Percentiles rank a stretch among this genome's conserved stretches.
Evolutionary conservation across 2,113 vertebrate genomes (phyloP).

Genomic region (Salvelinus alpinus): DNA sequence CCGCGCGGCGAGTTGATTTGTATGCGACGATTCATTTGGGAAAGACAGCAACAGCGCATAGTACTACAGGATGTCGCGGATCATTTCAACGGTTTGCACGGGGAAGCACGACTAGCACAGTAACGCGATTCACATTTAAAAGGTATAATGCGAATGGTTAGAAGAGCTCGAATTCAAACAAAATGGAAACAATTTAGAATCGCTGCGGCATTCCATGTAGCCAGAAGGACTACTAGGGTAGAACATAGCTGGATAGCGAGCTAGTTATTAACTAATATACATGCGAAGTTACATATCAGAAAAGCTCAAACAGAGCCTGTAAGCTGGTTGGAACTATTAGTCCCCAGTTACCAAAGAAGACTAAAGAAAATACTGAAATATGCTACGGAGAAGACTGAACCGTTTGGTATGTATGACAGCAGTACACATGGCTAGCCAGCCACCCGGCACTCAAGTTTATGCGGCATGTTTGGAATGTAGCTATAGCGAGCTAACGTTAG

Average conservation of each 20-base stretch:
- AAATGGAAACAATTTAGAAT: conserved; percentile 74
- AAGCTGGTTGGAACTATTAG: conserved; percentile 55
- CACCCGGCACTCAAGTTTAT: neutral
- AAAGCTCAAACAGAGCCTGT: conserved; percentile 54
- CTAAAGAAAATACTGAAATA: conserved; percentile 47
- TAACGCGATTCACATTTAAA: conserved; percentile 64
- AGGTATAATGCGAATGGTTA: conserved; percentile 74
- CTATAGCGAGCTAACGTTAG: no score
- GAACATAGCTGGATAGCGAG: conserved; percentile 52
- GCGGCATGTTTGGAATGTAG: no score
- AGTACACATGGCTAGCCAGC: conserved; percentile 39
- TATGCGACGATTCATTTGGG: conserved; percentile 43
- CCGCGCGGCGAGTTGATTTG: conserved; percentile 2
- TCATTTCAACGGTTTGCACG: conserved; percentile 40
- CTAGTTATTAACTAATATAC: conserved; percentile 64
- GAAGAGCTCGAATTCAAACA: conserved; percentile 60
- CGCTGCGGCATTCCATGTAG: conserved; percentile 64
- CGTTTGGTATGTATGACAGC: conserved; percentile 68
- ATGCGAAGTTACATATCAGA: conserved; percentile 70
- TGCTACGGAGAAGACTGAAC: conserved; percentile 75
- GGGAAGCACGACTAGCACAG: conserved; percentile 60
- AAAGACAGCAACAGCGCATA: conserved; percentile 74
- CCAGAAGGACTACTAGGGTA: conserved; percentile 58
- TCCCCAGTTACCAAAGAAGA: conserved; percentile 47
- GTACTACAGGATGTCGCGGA: conserved; percentile 63